phyloP scores from a whole-genome alignment of 35 echinoderm and acorn worm genomes.

The Strongylocentrotus purpuratus region DNA sequence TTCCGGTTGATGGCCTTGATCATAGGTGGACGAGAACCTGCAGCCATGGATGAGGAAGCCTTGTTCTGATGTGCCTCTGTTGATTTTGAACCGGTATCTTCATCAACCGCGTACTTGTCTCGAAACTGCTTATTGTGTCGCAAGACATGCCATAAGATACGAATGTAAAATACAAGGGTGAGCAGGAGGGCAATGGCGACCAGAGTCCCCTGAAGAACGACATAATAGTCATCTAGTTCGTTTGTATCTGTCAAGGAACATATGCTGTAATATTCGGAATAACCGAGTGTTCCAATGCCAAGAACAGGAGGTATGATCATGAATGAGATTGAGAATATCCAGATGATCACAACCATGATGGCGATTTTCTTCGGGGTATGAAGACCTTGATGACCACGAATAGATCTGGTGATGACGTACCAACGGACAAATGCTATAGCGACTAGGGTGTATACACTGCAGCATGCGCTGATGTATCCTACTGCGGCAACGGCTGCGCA shows the following conservation, averaged over 20 bases:
- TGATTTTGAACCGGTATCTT: not conserved
- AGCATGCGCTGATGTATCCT: not conserved
- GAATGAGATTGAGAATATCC: slow-evolving; percentile 36
- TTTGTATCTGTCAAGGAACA: slow-evolving; percentile 41
- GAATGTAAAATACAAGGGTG: not conserved
- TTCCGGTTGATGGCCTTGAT: not conserved
- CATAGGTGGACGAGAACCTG: not conserved
- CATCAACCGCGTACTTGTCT: not conserved
- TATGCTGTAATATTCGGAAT: slow-evolving; percentile 24
- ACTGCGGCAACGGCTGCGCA: slow-evolving; percentile 30
- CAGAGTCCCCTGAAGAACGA: slow-evolving; percentile 28
- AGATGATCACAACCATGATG: slow-evolving; percentile 44
- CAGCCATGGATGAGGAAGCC: not conserved
- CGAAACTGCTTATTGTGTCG: not conserved
- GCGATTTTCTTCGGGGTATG: slow-evolving; percentile 30
- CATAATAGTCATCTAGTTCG: not conserved
- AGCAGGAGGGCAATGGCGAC: slow-evolving; percentile 4
- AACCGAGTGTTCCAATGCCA: slow-evolving; percentile 44
- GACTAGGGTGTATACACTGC: slow-evolving; percentile 55
- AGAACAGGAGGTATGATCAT: slow-evolving; percentile 23
- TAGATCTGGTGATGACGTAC: slow-evolving; percentile 59
- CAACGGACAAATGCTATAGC: slow-evolving; percentile 61
- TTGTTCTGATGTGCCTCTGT: not conserved
- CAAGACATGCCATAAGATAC: not conserved
- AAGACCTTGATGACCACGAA: slow-evolving; percentile 40